These are phyloP conservation scores for Germaria angustata DNA, from an alignment of 2,888 invertebrate genomes.

Conservation along the genomic window DNA sequence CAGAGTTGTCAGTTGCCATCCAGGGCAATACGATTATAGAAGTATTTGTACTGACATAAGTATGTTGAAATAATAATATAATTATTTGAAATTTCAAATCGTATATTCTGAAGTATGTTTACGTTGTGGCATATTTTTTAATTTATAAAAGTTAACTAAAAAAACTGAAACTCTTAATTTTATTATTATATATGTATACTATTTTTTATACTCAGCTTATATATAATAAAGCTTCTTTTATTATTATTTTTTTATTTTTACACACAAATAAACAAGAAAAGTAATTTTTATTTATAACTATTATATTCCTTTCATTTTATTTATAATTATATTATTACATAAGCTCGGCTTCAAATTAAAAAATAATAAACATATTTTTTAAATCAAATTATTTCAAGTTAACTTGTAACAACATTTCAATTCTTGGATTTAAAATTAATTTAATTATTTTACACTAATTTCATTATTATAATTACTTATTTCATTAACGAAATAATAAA, in stretches of 20 bases:
- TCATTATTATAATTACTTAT: conserved; percentile 26
- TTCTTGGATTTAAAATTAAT: conserved; percentile 4
- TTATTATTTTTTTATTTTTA: conserved; percentile 48
- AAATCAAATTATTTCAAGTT: conserved; percentile 7
- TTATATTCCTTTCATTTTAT: conserved; percentile 32
- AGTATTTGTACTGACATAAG: too few relatives aligned
- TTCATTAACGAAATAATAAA: conserved; percentile 2
- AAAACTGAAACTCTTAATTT: conserved; percentile 1
- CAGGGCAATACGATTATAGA: too few relatives aligned
- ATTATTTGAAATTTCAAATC: too few relatives aligned
- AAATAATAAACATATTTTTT: conserved; percentile 14
- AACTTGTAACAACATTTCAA: conserved; percentile 32
- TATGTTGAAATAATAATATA: too few relatives aligned
- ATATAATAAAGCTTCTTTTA: conserved; percentile 66
- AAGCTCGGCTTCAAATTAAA: conserved; percentile 68
- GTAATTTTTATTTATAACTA: conserved; percentile 42
- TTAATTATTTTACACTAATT: conserved; percentile 62
- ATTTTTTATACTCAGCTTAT: conserved; percentile 60
- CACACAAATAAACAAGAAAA: conserved; percentile 62
- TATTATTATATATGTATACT: conserved; percentile 9
- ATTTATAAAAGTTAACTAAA: not conserved
- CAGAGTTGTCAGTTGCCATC: too few relatives aligned
- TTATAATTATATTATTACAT: conserved; percentile 59
- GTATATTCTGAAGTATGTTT: not conserved
- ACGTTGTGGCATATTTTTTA: conserved; percentile 52